Evolutionary conservation across 1,140 invertebrate species (phyloP).

Genomic region (Drosophila lini): DNA sequence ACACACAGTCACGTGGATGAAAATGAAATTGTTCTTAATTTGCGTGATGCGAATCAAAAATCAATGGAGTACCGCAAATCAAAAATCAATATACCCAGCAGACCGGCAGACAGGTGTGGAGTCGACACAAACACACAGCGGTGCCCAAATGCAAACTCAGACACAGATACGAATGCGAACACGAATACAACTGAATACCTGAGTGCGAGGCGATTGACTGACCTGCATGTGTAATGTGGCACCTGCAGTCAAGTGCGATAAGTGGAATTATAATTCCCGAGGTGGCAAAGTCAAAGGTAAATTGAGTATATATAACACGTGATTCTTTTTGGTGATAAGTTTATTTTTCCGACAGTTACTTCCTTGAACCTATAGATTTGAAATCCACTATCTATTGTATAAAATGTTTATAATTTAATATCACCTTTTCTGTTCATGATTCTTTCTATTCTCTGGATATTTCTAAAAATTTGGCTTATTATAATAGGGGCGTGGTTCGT

Average conservation of each 20-base stretch:
- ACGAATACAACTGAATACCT: constrained; percentile 1
- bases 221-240: constrained; percentile 26
- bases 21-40: constrained; percentile 53
- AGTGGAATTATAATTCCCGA: constrained; percentile 14
- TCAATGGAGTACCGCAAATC: constrained; percentile 47
- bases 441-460: not conserved
- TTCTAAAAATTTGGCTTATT: constrained; percentile 11
- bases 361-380: no score
- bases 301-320: no score
- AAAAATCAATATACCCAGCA: constrained; percentile 39
- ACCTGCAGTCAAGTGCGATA: constrained; percentile 14
- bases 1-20: constrained; percentile 14
- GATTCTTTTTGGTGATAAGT: not conserved
- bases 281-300: constrained; percentile 7
- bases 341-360: not conserved
- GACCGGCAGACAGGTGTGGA: constrained; percentile 13
- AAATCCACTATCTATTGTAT: not conserved
- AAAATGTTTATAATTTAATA: not conserved
- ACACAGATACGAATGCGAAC: not conserved
- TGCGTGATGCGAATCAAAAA: constrained; percentile 51
- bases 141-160: not conserved
- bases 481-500: constrained; percentile 9
- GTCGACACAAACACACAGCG: not conserved
- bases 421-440: not conserved
- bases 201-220: constrained; percentile 3